Evolutionary conservation across 2,888 invertebrate species (phyloP), one percentile per base, ranked within the genome.

Genomic region (Andrena trimmerana): DNA sequence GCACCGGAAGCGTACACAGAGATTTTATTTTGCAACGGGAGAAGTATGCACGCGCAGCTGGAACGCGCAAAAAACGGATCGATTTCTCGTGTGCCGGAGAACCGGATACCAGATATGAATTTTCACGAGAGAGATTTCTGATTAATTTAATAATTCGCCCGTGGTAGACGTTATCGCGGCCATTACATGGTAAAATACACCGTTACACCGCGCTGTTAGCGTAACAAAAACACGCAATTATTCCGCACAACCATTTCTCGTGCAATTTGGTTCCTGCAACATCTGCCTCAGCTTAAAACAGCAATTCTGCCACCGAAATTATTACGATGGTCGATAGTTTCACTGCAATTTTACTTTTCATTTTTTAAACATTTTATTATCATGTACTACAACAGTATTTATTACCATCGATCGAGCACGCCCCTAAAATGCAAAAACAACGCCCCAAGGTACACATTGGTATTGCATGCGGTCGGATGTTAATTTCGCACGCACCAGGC

Each of bases 121-220:
- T 74, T 73, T 62, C 60, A 52, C 27, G 60, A n/a, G 20, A 60
- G 31, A 36, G 71, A n/a, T 48, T 54, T 74, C 31, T 48, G 65
- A 81, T 81, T 73, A 81, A 79, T 73, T 81, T 59, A 70, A 66
- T 33, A 29, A 81, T 69, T 60, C 36, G n/a, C 20, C 1, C 54
- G 31, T 20, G 50, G 27, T 10, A 24, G 8, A 72, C 16, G 70
- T 54, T 72, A 67, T 78, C 50, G 33, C 42, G 52, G 6, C 2
- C 13, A 24, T 69, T 67, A 42, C 67, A 24, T 10, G 10, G 8
- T 27, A 13, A 33, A 68, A 36, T 13, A 20, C 31, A 13, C 1
- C 4, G 8, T 71, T 59, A 13, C 27, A n/a, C n/a, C 16, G 27
- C 54, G n/a, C 24, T 29, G 29, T 10, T 67, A n/a, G 59, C 20